A percentile compares a stretch with the other conserved stretches of the same genome.
Evolutionary conservation across 2,888 invertebrate species (phyloP).

Genomic region (Pegoplata infirma): DNA sequence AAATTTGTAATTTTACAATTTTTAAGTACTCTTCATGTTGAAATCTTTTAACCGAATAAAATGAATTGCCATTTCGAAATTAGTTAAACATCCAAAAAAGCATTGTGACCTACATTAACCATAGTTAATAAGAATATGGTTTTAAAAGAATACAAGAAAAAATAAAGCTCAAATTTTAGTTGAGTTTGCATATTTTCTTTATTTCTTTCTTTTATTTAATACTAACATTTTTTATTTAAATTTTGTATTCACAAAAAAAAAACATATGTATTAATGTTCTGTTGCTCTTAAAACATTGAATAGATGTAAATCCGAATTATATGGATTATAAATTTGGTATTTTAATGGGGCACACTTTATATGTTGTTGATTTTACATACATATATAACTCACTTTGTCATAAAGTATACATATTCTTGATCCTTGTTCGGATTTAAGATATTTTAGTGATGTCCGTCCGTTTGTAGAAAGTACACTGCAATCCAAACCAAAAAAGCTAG

Average conservation of each 20-base stretch:
- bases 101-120: conserved; percentile 19
- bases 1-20: not conserved
- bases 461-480: too few relatives aligned
- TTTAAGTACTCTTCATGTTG: not conserved
- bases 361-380: too few relatives aligned
- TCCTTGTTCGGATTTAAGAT: too few relatives aligned
- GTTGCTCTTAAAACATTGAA: too few relatives aligned
- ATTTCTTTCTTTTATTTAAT: not conserved
- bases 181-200: conserved; percentile 31
- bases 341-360: too few relatives aligned
- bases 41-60: conserved; percentile 3
- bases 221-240: not conserved
- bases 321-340: too few relatives aligned
- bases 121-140: not conserved
- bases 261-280: not conserved
- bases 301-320: too few relatives aligned
- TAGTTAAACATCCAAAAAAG: not conserved
- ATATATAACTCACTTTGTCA: too few relatives aligned
- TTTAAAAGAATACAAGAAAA: conserved; percentile 14
- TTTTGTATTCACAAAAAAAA: not conserved
- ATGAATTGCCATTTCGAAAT: conserved; percentile 30
- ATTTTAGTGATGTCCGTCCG: too few relatives aligned
- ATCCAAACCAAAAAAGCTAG: too few relatives aligned
- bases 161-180: conserved; percentile 3
- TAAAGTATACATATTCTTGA: too few relatives aligned